phyloP scores from a whole-genome alignment of 2,888 invertebrate species.

The Hypomecis punctinalis region DNA sequence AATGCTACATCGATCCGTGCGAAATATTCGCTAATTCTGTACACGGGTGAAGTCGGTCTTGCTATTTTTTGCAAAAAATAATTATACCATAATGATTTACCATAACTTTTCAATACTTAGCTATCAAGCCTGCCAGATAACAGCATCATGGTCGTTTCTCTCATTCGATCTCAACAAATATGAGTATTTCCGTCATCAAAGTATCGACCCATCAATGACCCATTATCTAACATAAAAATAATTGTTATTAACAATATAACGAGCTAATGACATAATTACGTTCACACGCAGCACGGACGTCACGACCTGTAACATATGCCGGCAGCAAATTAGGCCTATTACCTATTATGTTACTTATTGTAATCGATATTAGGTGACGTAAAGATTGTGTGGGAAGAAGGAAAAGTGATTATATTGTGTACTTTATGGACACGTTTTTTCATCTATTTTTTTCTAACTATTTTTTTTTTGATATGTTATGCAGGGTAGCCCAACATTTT shows the following conservation, averaged over 20 bases:
- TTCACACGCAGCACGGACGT: slow-evolving; percentile 52
- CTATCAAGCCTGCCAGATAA: too few relatives aligned
- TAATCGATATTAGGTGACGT: slow-evolving; percentile 64
- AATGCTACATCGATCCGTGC: too few relatives aligned
- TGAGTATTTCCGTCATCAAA: slow-evolving; percentile 1
- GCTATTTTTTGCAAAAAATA: too few relatives aligned
- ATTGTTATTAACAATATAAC: slow-evolving; percentile 41
- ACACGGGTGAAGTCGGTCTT: too few relatives aligned
- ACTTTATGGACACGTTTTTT: background rate
- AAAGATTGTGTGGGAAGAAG: slow-evolving; percentile 33
- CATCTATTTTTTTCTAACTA: background rate
- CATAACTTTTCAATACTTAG: too few relatives aligned
- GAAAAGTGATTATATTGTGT: background rate
- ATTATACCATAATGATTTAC: too few relatives aligned
- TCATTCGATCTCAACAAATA: too few relatives aligned
- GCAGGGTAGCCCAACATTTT: too few relatives aligned
- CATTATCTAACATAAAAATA: slow-evolving; percentile 28
- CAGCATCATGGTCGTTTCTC: too few relatives aligned
- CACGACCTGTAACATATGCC: slow-evolving; percentile 37
- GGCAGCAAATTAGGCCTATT: slow-evolving; percentile 51
- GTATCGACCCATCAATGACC: slow-evolving; percentile 23
- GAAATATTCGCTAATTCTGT: too few relatives aligned
- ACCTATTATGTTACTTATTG: slow-evolving; percentile 54
- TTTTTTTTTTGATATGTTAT: background rate
- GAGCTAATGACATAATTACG: slow-evolving; percentile 48